phyloP scores from a whole-genome alignment of 2,888 invertebrate species.

The Ormyrus labotus region DNA sequence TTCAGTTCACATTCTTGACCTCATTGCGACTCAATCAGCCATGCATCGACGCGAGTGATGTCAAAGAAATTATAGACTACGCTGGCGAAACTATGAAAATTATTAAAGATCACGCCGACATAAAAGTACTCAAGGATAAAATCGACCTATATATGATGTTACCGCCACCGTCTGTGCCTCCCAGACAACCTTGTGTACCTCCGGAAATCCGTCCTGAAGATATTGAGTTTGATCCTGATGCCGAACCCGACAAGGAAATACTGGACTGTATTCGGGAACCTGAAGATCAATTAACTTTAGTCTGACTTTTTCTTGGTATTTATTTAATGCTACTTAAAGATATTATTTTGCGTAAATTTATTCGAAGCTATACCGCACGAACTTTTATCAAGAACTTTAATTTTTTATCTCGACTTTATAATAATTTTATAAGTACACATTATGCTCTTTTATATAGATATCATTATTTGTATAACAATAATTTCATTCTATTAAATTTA shows the following conservation, averaged over 20 bases:
- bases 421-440: too few species aligned
- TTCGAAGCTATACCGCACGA: too few species aligned
- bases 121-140: constrained; percentile 60
- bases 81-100: constrained; percentile 63
- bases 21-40: background rate
- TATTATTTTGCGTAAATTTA: too few species aligned
- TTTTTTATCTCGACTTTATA: too few species aligned
- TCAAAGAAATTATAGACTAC: constrained; percentile 62
- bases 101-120: constrained; percentile 60
- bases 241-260: constrained; percentile 61
- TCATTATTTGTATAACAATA: too few species aligned
- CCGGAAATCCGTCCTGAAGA: constrained; percentile 55
- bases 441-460: too few species aligned
- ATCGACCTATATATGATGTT: constrained; percentile 64
- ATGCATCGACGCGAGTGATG: constrained; percentile 7
- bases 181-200: constrained; percentile 58
- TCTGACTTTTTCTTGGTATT: constrained; percentile 10
- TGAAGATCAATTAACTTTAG: constrained; percentile 60
- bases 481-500: too few species aligned
- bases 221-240: constrained; percentile 68
- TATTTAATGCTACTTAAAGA: too few species aligned
- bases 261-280: constrained; percentile 61
- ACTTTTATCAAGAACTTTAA: too few species aligned
- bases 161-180: constrained; percentile 59
- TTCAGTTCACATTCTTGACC: too few species aligned